A percentile compares a stretch with the other conserved stretches of the same genome.
phyloP scores from a whole-genome alignment of 2,113 vertebrate genomes.

The Thamnophis sirtalis region DNA sequence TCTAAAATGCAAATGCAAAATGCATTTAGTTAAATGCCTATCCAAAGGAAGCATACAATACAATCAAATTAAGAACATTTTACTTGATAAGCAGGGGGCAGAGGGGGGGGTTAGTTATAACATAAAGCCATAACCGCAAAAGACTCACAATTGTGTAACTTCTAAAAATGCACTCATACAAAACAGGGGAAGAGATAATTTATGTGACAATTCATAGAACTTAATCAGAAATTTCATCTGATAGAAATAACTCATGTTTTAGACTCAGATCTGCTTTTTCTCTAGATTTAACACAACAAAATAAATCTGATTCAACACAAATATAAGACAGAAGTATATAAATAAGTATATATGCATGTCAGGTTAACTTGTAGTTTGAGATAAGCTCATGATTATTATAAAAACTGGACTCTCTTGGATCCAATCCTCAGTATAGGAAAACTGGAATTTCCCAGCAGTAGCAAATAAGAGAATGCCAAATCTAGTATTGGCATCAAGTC shows the following conservation, averaged over 20 bases:
- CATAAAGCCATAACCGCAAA: background rate
- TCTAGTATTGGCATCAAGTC: background rate
- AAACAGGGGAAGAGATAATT: background rate
- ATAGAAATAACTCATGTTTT: background rate
- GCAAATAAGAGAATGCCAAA: background rate
- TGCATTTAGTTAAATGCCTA: background rate
- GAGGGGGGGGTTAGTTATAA: no score
- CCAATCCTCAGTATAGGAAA: background rate
- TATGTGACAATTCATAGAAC: background rate
- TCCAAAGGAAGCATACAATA: background rate
- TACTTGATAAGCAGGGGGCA: background rate
- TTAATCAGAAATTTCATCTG: background rate
- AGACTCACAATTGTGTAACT: background rate
- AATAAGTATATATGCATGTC: background rate
- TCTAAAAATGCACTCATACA: background rate
- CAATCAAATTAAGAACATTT: background rate
- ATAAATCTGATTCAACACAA: background rate
- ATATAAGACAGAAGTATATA: background rate
- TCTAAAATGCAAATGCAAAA: background rate
- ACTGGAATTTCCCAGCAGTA: background rate
- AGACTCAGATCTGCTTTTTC: background rate
- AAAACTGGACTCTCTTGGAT: background rate
- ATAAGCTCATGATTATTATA: background rate
- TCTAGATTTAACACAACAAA: background rate
- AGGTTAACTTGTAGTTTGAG: background rate